A percentile compares a stretch with the other conserved stretches of the same genome.
Conservation (phyloP, 2,797 vertebrate genomes). For the Anguilla pacifica region DNA sequence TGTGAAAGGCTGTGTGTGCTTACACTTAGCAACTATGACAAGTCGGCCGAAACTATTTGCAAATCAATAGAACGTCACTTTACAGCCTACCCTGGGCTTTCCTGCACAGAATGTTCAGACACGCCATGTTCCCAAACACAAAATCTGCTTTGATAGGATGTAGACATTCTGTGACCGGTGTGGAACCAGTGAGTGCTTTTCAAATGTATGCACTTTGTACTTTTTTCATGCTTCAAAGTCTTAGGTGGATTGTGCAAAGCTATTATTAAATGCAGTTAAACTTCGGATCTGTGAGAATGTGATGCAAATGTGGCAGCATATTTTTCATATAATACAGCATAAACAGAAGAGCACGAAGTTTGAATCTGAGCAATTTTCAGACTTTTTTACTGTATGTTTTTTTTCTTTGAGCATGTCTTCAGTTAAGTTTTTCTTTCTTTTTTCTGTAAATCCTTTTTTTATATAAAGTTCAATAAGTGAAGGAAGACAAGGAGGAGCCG, state of each 20-base stretch:
- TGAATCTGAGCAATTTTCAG: neutral
- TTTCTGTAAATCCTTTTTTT: neutral
- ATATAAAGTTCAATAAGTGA: neutral
- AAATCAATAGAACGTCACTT: neutral
- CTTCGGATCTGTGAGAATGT: neutral
- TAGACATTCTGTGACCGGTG: neutral
- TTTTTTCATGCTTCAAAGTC: neutral
- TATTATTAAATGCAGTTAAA: neutral
- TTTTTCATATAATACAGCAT: neutral
- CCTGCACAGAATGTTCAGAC: neutral
- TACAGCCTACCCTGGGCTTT: neutral
- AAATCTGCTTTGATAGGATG: neutral
- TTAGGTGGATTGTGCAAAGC: neutral
- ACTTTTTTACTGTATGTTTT: neutral
- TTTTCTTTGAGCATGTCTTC: neutral
- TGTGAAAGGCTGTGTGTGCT: neutral
- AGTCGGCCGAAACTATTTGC: neutral
- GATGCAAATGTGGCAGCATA: neutral
- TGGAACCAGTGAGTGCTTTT: neutral
- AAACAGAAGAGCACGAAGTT: neutral
- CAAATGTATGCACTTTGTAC: neutral
- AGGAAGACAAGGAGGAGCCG: neutral
- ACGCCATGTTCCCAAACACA: neutral
- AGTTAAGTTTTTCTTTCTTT: neutral
- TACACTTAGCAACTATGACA: neutral